phyloP scores from a whole-genome alignment of 2,888 invertebrate genomes.

The Microctonus brassicae region DNA sequence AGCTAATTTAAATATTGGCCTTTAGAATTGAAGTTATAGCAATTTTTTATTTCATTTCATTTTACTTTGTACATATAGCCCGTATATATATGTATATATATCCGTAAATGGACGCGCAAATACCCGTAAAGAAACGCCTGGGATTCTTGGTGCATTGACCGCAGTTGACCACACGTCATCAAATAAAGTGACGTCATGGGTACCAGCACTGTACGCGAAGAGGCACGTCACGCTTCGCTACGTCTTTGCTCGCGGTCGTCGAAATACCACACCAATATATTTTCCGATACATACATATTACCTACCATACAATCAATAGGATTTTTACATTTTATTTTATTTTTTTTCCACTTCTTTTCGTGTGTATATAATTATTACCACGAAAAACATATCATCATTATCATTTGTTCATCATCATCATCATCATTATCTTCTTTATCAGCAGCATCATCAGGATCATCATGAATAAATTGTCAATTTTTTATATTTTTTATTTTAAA shows the following conservation, averaged over 20 bases:
- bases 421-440: too few relatives aligned
- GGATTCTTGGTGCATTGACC: slow-evolving; percentile 67
- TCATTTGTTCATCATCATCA: background rate
- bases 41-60: too few relatives aligned
- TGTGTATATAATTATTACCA: too few relatives aligned
- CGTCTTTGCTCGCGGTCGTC: slow-evolving; percentile 42
- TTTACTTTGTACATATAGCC: background rate
- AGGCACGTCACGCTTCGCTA: slow-evolving; percentile 57
- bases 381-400: background rate
- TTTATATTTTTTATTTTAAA: too few relatives aligned
- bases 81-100: slow-evolving; percentile 46
- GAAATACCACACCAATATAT: slow-evolving; percentile 34
- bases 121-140: slow-evolving; percentile 48
- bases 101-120: slow-evolving; percentile 1
- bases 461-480: too few relatives aligned
- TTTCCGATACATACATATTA: background rate
- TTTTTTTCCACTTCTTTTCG: background rate
- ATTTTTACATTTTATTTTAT: slow-evolving; percentile 10
- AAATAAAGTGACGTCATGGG: slow-evolving; percentile 67
- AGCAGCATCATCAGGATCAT: too few relatives aligned
- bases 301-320: background rate
- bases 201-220: slow-evolving; percentile 41
- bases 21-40: too few relatives aligned
- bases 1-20: background rate
- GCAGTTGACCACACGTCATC: slow-evolving; percentile 70